phyloP scores from a whole-genome alignment of 2,888 invertebrate genomes.

The Lycophotia porphyrea region DNA sequence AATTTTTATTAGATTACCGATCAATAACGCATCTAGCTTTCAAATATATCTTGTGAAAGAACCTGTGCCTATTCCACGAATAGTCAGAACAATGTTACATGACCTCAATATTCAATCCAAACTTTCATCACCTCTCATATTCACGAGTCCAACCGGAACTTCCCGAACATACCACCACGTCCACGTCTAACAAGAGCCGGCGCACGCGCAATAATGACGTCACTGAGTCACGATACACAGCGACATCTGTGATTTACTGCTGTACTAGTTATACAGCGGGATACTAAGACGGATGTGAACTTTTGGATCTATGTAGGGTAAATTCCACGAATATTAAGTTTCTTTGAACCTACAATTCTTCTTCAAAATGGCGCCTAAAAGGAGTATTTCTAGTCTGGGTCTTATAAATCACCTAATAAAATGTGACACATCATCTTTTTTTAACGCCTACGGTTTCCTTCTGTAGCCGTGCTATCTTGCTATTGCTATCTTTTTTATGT shows the following conservation, averaged over 20 bases:
- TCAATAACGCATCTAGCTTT: neutral
- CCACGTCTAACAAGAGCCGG: slow-evolving; percentile 15
- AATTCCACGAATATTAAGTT: neutral
- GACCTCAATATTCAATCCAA: slow-evolving; percentile 27
- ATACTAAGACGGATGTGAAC: slow-evolving; percentile 32
- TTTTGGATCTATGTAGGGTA: neutral
- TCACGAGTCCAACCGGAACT: slow-evolving; percentile 50
- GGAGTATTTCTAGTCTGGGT: neutral
- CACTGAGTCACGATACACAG: slow-evolving; percentile 47
- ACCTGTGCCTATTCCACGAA: neutral
- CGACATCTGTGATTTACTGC: slow-evolving; percentile 60
- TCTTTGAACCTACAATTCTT: neutral
- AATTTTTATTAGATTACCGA: too few species aligned
- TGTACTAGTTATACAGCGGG: slow-evolving; percentile 34
- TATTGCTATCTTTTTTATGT: too few species aligned
- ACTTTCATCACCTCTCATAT: slow-evolving; percentile 34
- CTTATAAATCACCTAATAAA: neutral
- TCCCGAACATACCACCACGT: slow-evolving; percentile 31
- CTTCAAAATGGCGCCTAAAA: neutral
- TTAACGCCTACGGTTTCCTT: neutral
- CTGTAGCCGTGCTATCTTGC: too few species aligned
- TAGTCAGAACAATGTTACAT: neutral
- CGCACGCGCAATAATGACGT: slow-evolving; percentile 40
- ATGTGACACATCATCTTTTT: neutral
- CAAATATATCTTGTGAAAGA: neutral